phyloP scores from a whole-genome alignment of 2,888 invertebrate species.

The Diaperis boleti region DNA sequence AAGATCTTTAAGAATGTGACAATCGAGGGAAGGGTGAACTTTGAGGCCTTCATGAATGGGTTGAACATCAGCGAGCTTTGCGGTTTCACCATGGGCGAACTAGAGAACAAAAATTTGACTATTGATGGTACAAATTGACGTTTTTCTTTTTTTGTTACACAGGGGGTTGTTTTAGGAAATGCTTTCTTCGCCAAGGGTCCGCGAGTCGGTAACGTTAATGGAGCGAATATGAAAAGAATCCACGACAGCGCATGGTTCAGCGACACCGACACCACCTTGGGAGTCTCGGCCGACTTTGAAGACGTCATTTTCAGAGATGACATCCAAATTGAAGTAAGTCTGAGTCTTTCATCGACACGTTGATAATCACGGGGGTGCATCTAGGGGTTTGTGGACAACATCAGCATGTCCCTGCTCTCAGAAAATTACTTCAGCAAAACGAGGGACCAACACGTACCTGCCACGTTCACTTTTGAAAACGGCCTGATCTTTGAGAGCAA shows the following conservation, averaged over 20 bases:
- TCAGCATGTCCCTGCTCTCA: constrained; percentile 65
- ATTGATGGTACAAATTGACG: constrained; percentile 57
- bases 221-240: constrained; percentile 59
- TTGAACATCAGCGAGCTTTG: constrained; percentile 60
- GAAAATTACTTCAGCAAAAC: constrained; percentile 70
- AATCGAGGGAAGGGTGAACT: constrained; percentile 56
- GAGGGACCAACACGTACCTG: constrained; percentile 65
- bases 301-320: constrained; percentile 59
- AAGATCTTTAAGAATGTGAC: constrained; percentile 58
- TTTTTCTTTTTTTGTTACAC: neutral
- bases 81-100: constrained; percentile 52
- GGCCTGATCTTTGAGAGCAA: constrained; percentile 61
- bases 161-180: constrained; percentile 60
- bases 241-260: constrained; percentile 67
- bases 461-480: constrained; percentile 65
- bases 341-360: neutral
- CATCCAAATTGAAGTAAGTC: constrained; percentile 58
- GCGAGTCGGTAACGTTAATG: constrained; percentile 64
- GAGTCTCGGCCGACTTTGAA: constrained; percentile 57
- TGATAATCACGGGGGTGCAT: too few species aligned
- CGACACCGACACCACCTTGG: constrained; percentile 59
- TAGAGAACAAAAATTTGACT: constrained; percentile 55
- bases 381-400: constrained; percentile 68
- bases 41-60: constrained; percentile 59
- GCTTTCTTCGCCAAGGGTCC: constrained; percentile 65